Evolutionary conservation across 2,113 vertebrate species (phyloP), one percentile per base, ranked within the genome.

Genomic region (Trochalopteron elliotii): DNA sequence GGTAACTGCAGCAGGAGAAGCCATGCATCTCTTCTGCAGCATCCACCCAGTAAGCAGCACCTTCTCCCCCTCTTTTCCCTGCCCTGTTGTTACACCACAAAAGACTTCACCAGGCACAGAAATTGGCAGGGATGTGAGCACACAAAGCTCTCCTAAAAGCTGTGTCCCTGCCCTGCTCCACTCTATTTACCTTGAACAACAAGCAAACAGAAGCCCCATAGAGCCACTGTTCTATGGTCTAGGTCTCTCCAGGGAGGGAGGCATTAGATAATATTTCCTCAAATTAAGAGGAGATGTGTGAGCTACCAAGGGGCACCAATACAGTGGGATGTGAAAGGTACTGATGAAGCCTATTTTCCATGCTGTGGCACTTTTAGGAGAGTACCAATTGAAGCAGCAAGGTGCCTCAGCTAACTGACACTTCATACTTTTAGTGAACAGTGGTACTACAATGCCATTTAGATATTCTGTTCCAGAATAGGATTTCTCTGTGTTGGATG

Each of bases 331-430:
- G 39, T 55, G 44, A 83, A 96, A 93, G 47, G 76, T 23, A 16
- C 47, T 64, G 79, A 92, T 56, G 79, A 79, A 93, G 44, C 30
- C 44, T 39, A 75, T 95, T 95, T 94, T 78, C 77, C 85, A 75
- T 14, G 76, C 93, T 93, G 77, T 25, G 80, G 70, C 61, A 52
- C 67, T 85, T 89, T n/a, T 27, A 87, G 49, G 37, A 86, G 61
- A 52, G 57, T 28, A 91, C 35, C 80, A 92, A 87, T 69, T 87
- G 76, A 82, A 96, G 82, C 92, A 95, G 92, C 92, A 91, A 83
- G 82, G 71, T 21, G 42, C 75, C 70, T 30, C 72, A n/a, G 70
- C 61, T 89, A 69, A 87, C 49, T 75, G 68, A 82, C 61, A 53
- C 70, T 83, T 94, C 20, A 11, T 70, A 28, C 77, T 89, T 78